Conservation (phyloP, 2,113 vertebrate genomes). For the Mus musculus region GRCm39 chr3:56072501-56073000, state of each 20-base stretch:
- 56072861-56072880: neutral
- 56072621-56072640: neutral
- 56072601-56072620: neutral
- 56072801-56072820: slow-evolving; percentile 27
- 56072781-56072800: neutral
- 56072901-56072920: neutral
- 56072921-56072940: neutral
- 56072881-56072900: slow-evolving; percentile 31
- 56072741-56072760: neutral
- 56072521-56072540: neutral
- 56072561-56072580: neutral
- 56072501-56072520: slow-evolving; percentile 17
- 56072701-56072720: too few relatives aligned
- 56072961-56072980: neutral
- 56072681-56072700: rapidly evolving
- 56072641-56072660: rapidly evolving
- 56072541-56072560: neutral
- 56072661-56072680: neutral
- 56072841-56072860: neutral
- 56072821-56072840: neutral
- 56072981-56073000: neutral
- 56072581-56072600: neutral
- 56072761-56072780: neutral
- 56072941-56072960: neutral
- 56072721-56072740: slow-evolving; percentile 24